Evolutionary conservation across 2,888 invertebrate genomes (phyloP), one percentile per base, ranked within the genome.

Genomic region (Nasonovia ribisnigri): DNA sequence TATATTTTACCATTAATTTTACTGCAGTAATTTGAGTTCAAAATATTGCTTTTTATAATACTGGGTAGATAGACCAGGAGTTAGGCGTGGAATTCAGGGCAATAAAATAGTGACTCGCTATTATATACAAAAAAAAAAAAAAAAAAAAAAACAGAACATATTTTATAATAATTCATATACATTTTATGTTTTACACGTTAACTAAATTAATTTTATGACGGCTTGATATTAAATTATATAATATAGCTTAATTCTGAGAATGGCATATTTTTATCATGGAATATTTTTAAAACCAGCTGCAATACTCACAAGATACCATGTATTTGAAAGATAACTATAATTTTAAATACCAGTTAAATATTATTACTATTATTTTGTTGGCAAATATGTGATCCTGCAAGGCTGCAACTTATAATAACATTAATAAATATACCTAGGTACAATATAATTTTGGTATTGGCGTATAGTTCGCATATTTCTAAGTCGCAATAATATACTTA

Each of bases 121-220:
- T 91, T 42, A 84, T 42, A 54, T 4, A 36, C 54, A 54, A 36
- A 90, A 90, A 77, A 51, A 84, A 36, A 36, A 90, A 90, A 77
- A 51, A 84, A 36, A 24, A 88, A 54, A 26, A 46, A 46, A 90
- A 90, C 36, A 42, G 24, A 84, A 84, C 43, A 29, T 26, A 20
- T 36, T n/a, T n/a, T n/a, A 20, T 36, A 42, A 77, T 77, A 84
- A 29, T 54, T 67, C 48, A 48, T 77, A 36, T 24, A 24, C 20
- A 16, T 36, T 60, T 67, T 29, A 36, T 5, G 90, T 48, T 5
- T 67, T 46, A 77, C 77, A 90, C 36, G 42, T 24, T 54, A 91
- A 91, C 51, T 54, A 42, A 84, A 90, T 84, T 42, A 36, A 36
- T 84, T 90, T 90, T 51, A 91, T 29, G 84, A 54, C 42, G 51